Conservation (phyloP, 2,888 invertebrate species). For the Emmelina monodactyla region DNA sequence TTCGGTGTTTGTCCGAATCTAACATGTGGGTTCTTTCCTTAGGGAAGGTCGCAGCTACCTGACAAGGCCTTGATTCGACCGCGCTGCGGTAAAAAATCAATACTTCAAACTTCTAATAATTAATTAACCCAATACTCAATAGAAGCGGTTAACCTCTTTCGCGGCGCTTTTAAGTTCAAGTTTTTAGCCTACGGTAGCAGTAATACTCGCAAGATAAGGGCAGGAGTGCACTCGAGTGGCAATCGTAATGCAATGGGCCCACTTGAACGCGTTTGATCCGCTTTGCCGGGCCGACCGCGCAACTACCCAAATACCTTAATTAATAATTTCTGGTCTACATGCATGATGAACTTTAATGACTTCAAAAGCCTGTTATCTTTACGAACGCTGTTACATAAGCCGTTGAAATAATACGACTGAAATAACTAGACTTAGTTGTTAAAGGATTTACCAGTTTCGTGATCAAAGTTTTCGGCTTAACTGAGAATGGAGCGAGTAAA, state of each 20-base stretch:
- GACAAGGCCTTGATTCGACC: slow-evolving; percentile 25
- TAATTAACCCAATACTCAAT: slow-evolving; percentile 43
- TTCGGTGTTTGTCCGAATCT: too few relatives aligned
- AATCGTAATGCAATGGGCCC: slow-evolving; percentile 29
- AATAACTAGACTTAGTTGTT: too few relatives aligned
- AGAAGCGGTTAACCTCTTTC: slow-evolving; percentile 29
- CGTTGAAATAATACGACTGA: too few relatives aligned
- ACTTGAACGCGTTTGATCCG: slow-evolving; percentile 50
- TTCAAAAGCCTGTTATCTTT: too few relatives aligned
- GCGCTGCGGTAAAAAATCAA: slow-evolving; percentile 51
- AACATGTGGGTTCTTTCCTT: slow-evolving; percentile 26
- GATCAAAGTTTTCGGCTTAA: too few relatives aligned
- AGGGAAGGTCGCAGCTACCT: slow-evolving; percentile 19
- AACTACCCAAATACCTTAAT: not conserved
- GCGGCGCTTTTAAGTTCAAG: slow-evolving; percentile 33
- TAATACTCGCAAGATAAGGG: slow-evolving; percentile 58
- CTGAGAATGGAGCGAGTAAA: too few relatives aligned
- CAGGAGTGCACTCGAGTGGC: slow-evolving; percentile 36
- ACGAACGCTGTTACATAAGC: too few relatives aligned
- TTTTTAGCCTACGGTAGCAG: slow-evolving; percentile 48
- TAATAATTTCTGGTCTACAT: slow-evolving; percentile 4
- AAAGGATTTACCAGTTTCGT: too few relatives aligned
- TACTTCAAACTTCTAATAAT: slow-evolving; percentile 47
- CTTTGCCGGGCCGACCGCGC: slow-evolving; percentile 26
- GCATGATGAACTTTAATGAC: too few relatives aligned